phyloP scores from a whole-genome alignment of 2,797 vertebrate species.

The Enteromius treurensis region DNA sequence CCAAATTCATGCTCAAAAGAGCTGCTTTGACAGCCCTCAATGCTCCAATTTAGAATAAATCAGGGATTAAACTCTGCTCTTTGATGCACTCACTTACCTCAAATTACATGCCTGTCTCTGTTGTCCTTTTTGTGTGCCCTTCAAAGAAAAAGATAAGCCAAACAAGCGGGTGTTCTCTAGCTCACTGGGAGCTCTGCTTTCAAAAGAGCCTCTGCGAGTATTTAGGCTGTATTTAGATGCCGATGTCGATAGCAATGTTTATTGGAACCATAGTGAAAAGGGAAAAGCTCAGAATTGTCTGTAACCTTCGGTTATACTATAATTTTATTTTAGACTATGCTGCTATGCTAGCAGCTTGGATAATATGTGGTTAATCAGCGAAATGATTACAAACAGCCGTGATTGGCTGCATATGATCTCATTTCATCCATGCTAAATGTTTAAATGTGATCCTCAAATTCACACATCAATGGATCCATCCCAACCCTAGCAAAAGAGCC shows the following conservation, averaged over 20 bases:
- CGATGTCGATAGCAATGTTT: conserved; percentile 33
- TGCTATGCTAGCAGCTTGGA: not conserved
- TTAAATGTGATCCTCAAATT: conserved; percentile 27
- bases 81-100: conserved; percentile 77
- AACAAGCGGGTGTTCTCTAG: conserved; percentile 26
- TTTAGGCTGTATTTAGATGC: conserved; percentile 57
- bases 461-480: conserved; percentile 19
- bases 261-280: conserved; percentile 6
- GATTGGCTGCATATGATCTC: not conserved
- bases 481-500: not conserved
- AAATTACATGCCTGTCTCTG: conserved; percentile 74
- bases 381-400: conserved; percentile 16
- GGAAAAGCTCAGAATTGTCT: conserved; percentile 1
- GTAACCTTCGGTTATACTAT: not conserved
- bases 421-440: conserved; percentile 20
- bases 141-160: conserved; percentile 42
- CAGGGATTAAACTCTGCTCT: conserved; percentile 79
- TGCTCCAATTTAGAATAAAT: conserved; percentile 71
- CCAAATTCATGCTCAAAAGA: conserved; percentile 77
- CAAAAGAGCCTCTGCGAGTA: conserved; percentile 38
- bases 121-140: conserved; percentile 62
- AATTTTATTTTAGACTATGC: not conserved
- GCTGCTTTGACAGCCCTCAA: conserved; percentile 53
- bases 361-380: conserved; percentile 37
- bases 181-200: conserved; percentile 42